Conservation (phyloP, 2,113 vertebrate genomes). For the Thalassoma bifasciatum region DNA sequence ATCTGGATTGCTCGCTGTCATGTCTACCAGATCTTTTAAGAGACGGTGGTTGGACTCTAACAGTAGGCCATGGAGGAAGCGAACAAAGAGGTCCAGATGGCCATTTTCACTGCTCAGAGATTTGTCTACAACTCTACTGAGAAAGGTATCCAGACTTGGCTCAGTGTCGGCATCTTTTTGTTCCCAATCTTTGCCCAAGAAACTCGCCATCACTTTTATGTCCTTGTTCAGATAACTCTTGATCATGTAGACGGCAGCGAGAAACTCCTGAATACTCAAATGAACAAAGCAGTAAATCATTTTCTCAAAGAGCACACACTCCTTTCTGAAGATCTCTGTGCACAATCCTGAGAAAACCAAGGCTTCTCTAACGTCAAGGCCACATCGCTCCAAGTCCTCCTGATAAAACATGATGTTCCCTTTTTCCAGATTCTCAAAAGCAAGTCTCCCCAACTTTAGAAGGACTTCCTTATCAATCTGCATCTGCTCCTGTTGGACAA, state of each 20-base stretch:
- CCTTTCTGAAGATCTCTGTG: conserved; percentile 33
- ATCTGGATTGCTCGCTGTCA: conserved; percentile 5
- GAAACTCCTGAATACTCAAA: conserved; percentile 32
- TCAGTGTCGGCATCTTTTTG: neutral
- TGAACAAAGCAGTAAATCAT: conserved; percentile 36
- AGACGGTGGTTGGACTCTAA: conserved; percentile 27
- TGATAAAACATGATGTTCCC: conserved; percentile 46
- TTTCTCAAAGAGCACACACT: conserved; percentile 27
- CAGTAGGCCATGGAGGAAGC: conserved; percentile 35
- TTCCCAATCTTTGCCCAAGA: conserved; percentile 12
- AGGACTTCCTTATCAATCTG: conserved; percentile 1
- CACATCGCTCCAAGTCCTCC: conserved; percentile 32
- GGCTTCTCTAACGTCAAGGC: conserved; percentile 15
- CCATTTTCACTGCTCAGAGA: conserved; percentile 26
- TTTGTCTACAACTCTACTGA: conserved; percentile 20
- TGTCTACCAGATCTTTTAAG: conserved; percentile 21
- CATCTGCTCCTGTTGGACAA: neutral
- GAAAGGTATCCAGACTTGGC: conserved; percentile 1
- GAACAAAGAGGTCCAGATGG: neutral
- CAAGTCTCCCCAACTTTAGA: conserved; percentile 29
- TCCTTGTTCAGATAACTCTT: conserved; percentile 25
- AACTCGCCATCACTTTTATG: neutral
- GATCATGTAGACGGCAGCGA: conserved; percentile 28
- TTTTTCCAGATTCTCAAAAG: conserved; percentile 34
- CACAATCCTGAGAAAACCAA: conserved; percentile 36